Percentiles rank a stretch among this genome's conserved stretches.
Evolutionary conservation across 2,113 vertebrate species (phyloP).

Genomic region (Albula glossodonta): DNA sequence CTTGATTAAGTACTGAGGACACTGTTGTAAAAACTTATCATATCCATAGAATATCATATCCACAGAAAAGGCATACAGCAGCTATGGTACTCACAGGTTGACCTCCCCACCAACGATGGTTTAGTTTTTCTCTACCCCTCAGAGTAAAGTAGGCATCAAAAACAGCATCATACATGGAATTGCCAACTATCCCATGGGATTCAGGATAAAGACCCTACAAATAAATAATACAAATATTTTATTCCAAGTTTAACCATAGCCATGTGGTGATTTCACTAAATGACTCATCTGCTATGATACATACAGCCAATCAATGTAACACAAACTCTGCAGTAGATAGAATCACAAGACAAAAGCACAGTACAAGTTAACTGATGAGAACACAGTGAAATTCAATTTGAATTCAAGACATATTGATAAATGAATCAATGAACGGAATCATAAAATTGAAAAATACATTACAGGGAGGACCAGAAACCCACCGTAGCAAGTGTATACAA

Average conservation of each 20-base stretch:
- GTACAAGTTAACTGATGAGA: background rate
- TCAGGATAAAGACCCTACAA: conserved; percentile 94
- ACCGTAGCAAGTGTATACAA: conserved; percentile 95
- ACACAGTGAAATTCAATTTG: background rate
- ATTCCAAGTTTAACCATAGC: background rate
- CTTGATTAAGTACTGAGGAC: no score
- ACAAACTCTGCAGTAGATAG: background rate
- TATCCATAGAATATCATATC: no score
- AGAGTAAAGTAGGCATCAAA: conserved; percentile 93
- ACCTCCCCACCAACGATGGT: conserved; percentile 97
- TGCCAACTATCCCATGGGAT: conserved; percentile 96
- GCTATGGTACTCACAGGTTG: conserved; percentile 84
- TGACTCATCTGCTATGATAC: background rate
- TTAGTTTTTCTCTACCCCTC: conserved; percentile 91
- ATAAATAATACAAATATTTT: background rate
- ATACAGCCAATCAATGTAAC: background rate
- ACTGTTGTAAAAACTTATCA: no score
- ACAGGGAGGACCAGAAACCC: conserved; percentile 45
- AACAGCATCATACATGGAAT: conserved; percentile 94
- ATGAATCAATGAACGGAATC: background rate
- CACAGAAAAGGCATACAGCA: background rate
- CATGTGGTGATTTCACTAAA: background rate
- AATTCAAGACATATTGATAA: background rate
- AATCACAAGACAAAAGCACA: background rate
- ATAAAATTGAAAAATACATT: background rate